phyloP scores from a whole-genome alignment of 2,888 invertebrate genomes.

The Nomada goodeniana region DNA sequence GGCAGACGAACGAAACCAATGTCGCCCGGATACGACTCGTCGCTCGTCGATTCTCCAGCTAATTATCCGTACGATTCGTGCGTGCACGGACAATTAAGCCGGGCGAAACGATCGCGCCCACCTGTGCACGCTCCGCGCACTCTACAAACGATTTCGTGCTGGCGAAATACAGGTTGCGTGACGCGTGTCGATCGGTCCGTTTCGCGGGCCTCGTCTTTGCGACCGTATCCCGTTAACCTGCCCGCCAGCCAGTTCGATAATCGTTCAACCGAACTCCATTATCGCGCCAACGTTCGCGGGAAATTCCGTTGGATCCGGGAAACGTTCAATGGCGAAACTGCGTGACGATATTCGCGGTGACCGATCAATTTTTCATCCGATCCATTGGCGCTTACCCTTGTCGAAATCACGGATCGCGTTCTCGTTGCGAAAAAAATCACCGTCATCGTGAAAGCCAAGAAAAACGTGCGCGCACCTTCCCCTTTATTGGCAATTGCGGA shows the following conservation, averaged over 20 bases:
- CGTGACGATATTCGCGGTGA: too few species aligned
- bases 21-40: conserved; percentile 20
- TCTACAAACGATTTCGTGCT: conserved; percentile 17
- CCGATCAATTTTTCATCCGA: too few species aligned
- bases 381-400: too few species aligned
- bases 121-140: conserved; percentile 28
- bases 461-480: too few species aligned
- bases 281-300: neutral
- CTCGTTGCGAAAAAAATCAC: too few species aligned
- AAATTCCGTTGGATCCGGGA: too few species aligned
- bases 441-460: too few species aligned
- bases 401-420: too few species aligned
- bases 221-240: conserved; percentile 4
- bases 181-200: conserved; percentile 10
- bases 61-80: conserved; percentile 56
- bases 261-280: neutral
- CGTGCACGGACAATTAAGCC: conserved; percentile 48
- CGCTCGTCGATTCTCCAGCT: conserved; percentile 41
- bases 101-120: conserved; percentile 38
- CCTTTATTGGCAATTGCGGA: too few species aligned
- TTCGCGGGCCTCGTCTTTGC: conserved; percentile 36
- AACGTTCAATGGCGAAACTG: too few species aligned
- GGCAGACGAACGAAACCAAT: conserved; percentile 9
- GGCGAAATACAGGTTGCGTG: neutral
- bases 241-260: conserved; percentile 14